These are phyloP conservation scores for Ctenodactylus gundi DNA, from an alignment of 2,113 vertebrate genomes.

Conservation along the genomic window DNA sequence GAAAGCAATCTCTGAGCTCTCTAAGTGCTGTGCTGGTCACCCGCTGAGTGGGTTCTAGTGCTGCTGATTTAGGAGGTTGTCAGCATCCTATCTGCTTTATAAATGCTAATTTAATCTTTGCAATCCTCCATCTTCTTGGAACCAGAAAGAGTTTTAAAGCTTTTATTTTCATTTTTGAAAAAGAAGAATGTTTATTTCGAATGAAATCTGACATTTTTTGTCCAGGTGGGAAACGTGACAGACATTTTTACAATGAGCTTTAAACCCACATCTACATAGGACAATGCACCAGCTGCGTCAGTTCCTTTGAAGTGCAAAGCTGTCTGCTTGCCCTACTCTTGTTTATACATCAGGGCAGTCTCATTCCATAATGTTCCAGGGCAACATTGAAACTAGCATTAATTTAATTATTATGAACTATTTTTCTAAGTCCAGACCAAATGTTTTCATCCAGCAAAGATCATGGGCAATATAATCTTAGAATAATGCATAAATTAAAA, in stretches of 20 bases:
- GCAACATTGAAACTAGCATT: neutral
- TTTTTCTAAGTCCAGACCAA: constrained; percentile 56
- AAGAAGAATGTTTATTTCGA: neutral
- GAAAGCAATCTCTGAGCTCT: neutral
- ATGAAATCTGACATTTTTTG: neutral
- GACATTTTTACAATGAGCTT: neutral
- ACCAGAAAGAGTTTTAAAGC: neutral
- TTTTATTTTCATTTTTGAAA: neutral
- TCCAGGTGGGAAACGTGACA: neutral
- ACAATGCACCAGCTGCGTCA: neutral
- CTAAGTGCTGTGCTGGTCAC: neutral
- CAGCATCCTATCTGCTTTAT: neutral
- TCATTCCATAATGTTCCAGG: neutral
- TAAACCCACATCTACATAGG: neutral
- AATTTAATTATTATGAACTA: constrained; percentile 22
- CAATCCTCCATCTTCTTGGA: neutral
- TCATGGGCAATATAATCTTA: constrained; percentile 21
- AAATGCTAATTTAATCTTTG: constrained; percentile 41
- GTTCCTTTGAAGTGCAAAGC: constrained; percentile 30
- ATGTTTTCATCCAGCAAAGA: constrained; percentile 15
- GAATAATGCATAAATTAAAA: constrained; percentile 29
- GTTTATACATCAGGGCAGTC: neutral
- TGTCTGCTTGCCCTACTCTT: constrained; percentile 18
- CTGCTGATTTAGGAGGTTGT: neutral
- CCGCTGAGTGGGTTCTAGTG: fast-evolving